A percentile compares a stretch with the other conserved stretches of the same genome.
phyloP scores from a whole-genome alignment of 2,797 vertebrate species.

The Cercopithecus mitis region DNA sequence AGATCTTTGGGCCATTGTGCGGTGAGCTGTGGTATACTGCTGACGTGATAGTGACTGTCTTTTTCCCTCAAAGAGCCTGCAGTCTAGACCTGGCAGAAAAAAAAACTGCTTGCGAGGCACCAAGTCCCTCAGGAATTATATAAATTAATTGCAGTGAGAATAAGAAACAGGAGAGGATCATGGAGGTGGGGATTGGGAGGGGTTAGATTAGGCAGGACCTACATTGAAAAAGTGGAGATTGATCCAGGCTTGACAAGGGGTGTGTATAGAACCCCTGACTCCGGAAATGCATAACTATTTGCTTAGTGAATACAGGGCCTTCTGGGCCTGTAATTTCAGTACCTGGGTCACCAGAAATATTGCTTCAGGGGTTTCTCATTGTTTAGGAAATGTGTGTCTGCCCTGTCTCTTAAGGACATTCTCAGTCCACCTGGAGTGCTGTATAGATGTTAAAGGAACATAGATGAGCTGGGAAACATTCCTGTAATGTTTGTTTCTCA shows the following conservation, averaged over 20 bases:
- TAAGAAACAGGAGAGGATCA: neutral
- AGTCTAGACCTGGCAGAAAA: neutral
- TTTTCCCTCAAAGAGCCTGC: neutral
- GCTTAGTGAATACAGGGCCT: neutral
- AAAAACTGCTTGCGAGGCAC: neutral
- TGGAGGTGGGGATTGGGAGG: no score
- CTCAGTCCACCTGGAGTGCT: neutral
- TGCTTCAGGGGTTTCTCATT: neutral
- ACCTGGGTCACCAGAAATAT: neutral
- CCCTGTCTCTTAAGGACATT: neutral
- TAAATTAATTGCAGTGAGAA: neutral
- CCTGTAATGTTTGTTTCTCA: neutral
- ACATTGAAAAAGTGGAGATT: accelerated
- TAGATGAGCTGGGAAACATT: neutral
- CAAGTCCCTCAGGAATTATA: neutral
- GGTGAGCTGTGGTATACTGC: neutral
- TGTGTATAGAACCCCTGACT: neutral
- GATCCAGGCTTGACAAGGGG: neutral
- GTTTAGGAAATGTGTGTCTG: neutral
- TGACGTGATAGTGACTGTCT: neutral
- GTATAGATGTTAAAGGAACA: neutral
- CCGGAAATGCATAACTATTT: neutral
- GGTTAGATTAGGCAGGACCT: neutral
- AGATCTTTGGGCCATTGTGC: neutral
- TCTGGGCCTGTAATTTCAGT: neutral